Percentiles rank a stretch among this genome's conserved stretches.
phyloP scores from a whole-genome alignment of 2,888 invertebrate genomes.

The Drosophila mimica region DNA sequence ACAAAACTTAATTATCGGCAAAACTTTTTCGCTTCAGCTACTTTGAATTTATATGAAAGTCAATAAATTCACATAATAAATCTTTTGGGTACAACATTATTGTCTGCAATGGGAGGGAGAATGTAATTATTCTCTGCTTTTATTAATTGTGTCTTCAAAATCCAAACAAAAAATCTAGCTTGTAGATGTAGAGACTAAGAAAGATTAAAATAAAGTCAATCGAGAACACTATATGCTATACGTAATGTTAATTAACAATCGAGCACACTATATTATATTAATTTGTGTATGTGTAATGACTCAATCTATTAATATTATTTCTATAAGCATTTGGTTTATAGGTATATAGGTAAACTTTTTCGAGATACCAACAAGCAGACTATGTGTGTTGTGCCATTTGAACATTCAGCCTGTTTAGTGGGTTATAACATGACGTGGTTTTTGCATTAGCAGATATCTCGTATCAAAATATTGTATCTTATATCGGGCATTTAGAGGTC shows the following conservation, averaged over 20 bases:
- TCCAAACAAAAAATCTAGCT: not conserved
- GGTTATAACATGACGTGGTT: too few species aligned
- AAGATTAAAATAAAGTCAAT: not conserved
- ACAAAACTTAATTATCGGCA: too few species aligned
- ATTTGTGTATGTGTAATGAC: not conserved
- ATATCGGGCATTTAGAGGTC: too few species aligned
- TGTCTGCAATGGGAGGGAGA: not conserved
- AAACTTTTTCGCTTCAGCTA: too few species aligned
- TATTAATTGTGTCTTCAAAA: not conserved
- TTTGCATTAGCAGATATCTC: too few species aligned
- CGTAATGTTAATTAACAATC: not conserved
- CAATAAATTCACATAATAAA: not conserved
- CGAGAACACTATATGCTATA: not conserved
- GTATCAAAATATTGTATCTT: too few species aligned
- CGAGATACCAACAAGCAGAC: not conserved
- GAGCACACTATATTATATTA: not conserved
- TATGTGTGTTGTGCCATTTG: too few species aligned
- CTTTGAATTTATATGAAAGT: too few species aligned
- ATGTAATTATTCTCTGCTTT: not conserved
- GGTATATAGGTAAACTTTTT: not conserved
- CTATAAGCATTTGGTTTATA: not conserved
- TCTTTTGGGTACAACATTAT: not conserved
- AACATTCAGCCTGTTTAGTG: too few species aligned
- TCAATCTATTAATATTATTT: not conserved
- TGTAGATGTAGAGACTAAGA: not conserved